Base-by-base conservation (phyloP, 2,888 invertebrate species). In the Pelosia muscerda region DNA sequence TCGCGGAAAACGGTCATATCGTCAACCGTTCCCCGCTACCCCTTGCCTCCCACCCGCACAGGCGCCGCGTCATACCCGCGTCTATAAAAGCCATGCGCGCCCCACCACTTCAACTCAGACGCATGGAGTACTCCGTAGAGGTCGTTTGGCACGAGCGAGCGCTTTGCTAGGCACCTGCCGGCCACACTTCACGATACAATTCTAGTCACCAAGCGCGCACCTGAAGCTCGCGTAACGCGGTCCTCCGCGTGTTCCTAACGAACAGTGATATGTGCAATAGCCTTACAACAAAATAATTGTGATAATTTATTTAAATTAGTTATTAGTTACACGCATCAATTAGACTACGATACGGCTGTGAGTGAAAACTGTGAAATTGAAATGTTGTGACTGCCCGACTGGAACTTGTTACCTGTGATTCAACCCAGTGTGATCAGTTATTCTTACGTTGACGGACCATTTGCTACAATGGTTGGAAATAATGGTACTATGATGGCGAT, bases 401-500 rank as follows among this genome's bases (percentile, higher is more conserved):
- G 93, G 92, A 94, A 95, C 92, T 90, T 88, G 77, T 90, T 92
- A 88, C 92, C 94, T 87, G 93, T 93, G 91, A 92, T 90, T 84
- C 92, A 93, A 80, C 89, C 94, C 90, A 93, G 93, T 94, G 93
- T 89, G 87, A 89, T 90, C 87, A 88, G 89, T 92, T 91, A 90
- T 92, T 92, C 91, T 93, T 93, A 90, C 89, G 89, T 91, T 76
- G 87, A 90, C 86, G 90, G 86, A 88, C 89, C 90, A 76, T 90
- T 92, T 81, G 84, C 85, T 88, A 96, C 96, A 88, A 97, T 97
- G 97, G 97, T 97, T 93, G 97, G 97, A 93, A 97, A 96, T 95
- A 97, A 97, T 95, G 97, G 97, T 92, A 97, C 97, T 90, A 96
- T 97, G 96, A 97, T 97, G 95, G 97, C 97, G 92, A 97, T 98